Percentiles rank a stretch among this genome's conserved stretches.
Evolutionary conservation across 2,797 vertebrate species (phyloP).

Genomic region (Anas flavirostris): DNA sequence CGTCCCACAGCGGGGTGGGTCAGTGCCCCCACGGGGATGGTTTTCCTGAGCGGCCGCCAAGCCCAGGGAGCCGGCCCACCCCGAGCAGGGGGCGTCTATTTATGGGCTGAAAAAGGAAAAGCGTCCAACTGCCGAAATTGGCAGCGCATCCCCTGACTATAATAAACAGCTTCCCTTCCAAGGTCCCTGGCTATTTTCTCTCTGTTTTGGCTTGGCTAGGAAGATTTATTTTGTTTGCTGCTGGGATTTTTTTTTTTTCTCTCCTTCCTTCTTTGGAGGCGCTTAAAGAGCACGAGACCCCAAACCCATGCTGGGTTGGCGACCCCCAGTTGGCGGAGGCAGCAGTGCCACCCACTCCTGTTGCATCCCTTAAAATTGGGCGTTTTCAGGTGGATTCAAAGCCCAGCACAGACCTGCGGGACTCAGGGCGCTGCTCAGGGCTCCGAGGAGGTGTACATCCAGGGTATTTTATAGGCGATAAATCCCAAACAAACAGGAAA

Average conservation of each 20-base stretch:
- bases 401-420: background rate
- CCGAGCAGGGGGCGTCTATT: background rate
- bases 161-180: constrained; percentile 65
- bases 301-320: background rate
- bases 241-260: background rate
- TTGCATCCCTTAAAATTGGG: background rate
- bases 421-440: too few relatives aligned
- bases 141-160: constrained; percentile 27
- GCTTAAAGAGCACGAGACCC: background rate
- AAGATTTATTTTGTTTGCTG: constrained; percentile 52
- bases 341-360: background rate
- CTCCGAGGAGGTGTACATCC: background rate
- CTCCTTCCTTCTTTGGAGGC: background rate
- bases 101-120: constrained; percentile 48
- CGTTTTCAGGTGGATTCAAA: background rate
- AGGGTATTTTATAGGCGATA: background rate
- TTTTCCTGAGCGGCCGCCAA: background rate
- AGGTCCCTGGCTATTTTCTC: constrained; percentile 61
- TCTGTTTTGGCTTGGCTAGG: constrained; percentile 42
- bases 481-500: background rate
- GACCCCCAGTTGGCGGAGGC: background rate
- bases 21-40: background rate
- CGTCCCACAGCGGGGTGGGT: background rate
- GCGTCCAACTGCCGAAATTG: constrained; percentile 46
- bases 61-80: background rate